Base-by-base conservation (phyloP, 2,888 invertebrate genomes). In the Chrysomela aeneicollis region DNA sequence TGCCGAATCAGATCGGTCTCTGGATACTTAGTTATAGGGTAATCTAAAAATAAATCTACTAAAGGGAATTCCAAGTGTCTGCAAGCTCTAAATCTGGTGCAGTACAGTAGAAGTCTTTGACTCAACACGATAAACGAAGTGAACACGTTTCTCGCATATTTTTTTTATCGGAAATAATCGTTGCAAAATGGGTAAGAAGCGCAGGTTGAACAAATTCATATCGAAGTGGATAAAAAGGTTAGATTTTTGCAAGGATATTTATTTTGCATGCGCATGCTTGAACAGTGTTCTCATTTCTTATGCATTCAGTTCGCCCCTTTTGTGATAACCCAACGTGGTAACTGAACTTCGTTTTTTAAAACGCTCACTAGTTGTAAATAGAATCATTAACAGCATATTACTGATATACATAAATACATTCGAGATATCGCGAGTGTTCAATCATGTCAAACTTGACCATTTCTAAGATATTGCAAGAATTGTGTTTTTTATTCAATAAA, bases 151-250 rank as follows among this genome's bases (percentile, higher is more conserved):
- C 22, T 18, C 12, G 19, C 18, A 49, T 19, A 49, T 19, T 19
- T 49, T n/a, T 6, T 49, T 21, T 21, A 19, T 61, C 51, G 54
- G 12, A 37, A 54, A 35, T n/a, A 35, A n/a, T 12, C 51, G 58
- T 59, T 32, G 53, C 12, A 73, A 65, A 60, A 82, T 82, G 82
- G 82, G 82, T 42, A 82, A 82, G 74, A 81, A 77, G 67, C 77
- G 79, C 59, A 77, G 81, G 67, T 71, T 82, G 68, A 82, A 82
- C 72, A 77, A 78, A 57, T 78, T 83, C 59, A 82, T 83, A 63
- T 78, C 77, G 21, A 81, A 81, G 74, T 83, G 83, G 83, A 81
- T 83, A 61, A 83, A 81, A 73, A 83, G 83, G 82, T 83, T 66
- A 59, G 59, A 59, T 15, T 46, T 55, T 60, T 32, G 54, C 22